Evolutionary conservation across 2,113 vertebrate species (phyloP), one percentile per base, ranked within the genome.

Genomic region (Panthera tigris): DNA sequence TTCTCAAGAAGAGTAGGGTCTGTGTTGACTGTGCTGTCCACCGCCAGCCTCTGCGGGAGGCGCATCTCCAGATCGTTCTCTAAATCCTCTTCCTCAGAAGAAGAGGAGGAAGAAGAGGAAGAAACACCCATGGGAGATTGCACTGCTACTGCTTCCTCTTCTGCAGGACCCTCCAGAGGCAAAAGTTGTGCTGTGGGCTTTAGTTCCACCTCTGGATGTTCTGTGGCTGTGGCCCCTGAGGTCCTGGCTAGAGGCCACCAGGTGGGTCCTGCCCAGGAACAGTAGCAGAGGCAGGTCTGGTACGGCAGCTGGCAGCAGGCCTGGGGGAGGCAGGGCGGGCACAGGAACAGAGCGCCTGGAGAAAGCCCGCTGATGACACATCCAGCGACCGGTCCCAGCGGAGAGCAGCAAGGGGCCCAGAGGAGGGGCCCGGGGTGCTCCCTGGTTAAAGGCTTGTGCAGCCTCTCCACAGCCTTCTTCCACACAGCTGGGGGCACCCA

Each of bases 401-500:
- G 81, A 61, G 66, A 92, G 63, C 95, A 97, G 27, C 96, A 80
- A 27, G 96, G 97, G 39, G 63, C 29, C 79, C 88, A 92, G 29
- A 71, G 95, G 10, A 90, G 48, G 8, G 80, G 2, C 0, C 92
- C 19, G 55, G 0, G 1, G 48, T 10, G 41, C 86, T 79, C 19
- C 74, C 91, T 97, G 76, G 61, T 90, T 61, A 98, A 96, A 36
- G 98, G 97, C 88, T 96, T 66, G 5, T 95, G 97, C 33, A 99
- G 98, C 97, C 98, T 98, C 69, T 98, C 98, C 86, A 99, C 97
- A 9, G 98, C 98, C 93, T 96, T 98, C 79, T 98, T 98, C 93
- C 99, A 98, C 5, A 98, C 93, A 33, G 97, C 65, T 2, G 98
- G 93, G 14, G 99, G 95, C 97, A 99, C 98, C 98, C 99, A 98